phyloP scores from a whole-genome alignment of 2,797 vertebrate species.

The Typhlichthys subterraneus region DNA sequence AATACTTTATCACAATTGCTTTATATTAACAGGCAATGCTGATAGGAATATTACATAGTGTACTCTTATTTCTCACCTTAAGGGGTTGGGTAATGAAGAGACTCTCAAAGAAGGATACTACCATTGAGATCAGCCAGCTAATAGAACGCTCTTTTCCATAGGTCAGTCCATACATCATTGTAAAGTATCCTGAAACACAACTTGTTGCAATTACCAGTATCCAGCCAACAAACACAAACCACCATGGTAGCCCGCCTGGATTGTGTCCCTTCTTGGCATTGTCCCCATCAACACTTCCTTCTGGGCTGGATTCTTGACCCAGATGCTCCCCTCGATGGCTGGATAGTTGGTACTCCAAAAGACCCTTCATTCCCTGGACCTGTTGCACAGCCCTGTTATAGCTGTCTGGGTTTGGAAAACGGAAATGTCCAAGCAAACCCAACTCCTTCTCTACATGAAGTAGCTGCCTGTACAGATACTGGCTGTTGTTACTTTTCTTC shows the following conservation, averaged over 20 bases:
- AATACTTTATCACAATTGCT: not conserved
- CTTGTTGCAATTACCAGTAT: slow-evolving; percentile 86
- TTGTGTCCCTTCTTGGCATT: slow-evolving; percentile 65
- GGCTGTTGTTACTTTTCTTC: slow-evolving; percentile 74
- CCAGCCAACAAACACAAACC: slow-evolving; percentile 93
- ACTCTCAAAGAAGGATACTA: slow-evolving; percentile 92
- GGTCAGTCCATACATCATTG: slow-evolving; percentile 92
- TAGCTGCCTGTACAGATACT: slow-evolving; percentile 87
- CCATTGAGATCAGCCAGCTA: slow-evolving; percentile 94
- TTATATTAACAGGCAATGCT: not conserved
- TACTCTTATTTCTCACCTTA: slow-evolving; percentile 79
- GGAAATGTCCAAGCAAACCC: slow-evolving; percentile 76
- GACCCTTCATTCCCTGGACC: slow-evolving; percentile 84
- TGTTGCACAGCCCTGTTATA: slow-evolving; percentile 82
- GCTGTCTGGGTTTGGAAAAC: slow-evolving; percentile 79
- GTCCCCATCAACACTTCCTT: slow-evolving; percentile 42
- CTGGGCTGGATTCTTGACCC: slow-evolving; percentile 61
- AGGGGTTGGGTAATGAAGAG: slow-evolving; percentile 92
- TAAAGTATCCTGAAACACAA: slow-evolving; percentile 87
- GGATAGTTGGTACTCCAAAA: slow-evolving; percentile 72
- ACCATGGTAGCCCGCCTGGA: slow-evolving; percentile 87
- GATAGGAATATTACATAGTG: not conserved
- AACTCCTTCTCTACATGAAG: slow-evolving; percentile 85
- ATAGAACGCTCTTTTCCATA: slow-evolving; percentile 91
- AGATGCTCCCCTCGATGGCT: slow-evolving; percentile 52